A percentile compares a stretch with the other conserved stretches of the same genome.
phyloP scores from a whole-genome alignment of 64 coral and sea anemone genomes.

The Pocillopora verrucosa region DNA sequence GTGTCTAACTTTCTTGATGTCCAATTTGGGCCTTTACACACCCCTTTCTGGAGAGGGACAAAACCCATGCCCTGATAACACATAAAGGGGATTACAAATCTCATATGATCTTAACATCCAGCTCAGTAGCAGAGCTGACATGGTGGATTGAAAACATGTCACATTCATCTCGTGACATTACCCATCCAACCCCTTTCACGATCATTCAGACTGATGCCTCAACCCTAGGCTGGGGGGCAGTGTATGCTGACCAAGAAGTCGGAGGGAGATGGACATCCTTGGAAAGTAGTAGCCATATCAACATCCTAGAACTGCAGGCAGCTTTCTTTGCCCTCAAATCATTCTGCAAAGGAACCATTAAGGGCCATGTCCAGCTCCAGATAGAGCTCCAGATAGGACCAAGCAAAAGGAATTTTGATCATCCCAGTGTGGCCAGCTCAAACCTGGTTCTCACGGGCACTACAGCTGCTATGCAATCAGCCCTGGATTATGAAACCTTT shows the following conservation, averaged over 20 bases:
- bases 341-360: neutral
- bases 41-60: constrained; percentile 36
- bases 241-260: constrained; percentile 9
- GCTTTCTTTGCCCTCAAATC: constrained; percentile 55
- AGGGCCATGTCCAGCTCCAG: constrained; percentile 42
- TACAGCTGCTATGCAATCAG: neutral
- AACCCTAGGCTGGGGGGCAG: constrained; percentile 44
- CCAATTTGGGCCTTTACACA: constrained; percentile 46
- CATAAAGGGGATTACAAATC: constrained; percentile 50
- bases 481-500: neutral
- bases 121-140: constrained; percentile 40
- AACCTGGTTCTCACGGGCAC: constrained; percentile 20
- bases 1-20: constrained; percentile 32
- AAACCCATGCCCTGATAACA: constrained; percentile 40
- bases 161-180: constrained; percentile 20
- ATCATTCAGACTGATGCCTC: constrained; percentile 48
- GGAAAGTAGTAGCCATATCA: constrained; percentile 52
- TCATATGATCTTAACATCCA: constrained; percentile 21
- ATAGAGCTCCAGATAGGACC: constrained; percentile 34
- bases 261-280: constrained; percentile 29
- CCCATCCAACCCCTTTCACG: constrained; percentile 16
- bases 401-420: constrained; percentile 10
- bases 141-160: constrained; percentile 64
- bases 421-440: constrained; percentile 30
- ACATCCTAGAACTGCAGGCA: constrained; percentile 36